Conservation (phyloP, 2,797 vertebrate genomes). For the Falco concolor region DNA sequence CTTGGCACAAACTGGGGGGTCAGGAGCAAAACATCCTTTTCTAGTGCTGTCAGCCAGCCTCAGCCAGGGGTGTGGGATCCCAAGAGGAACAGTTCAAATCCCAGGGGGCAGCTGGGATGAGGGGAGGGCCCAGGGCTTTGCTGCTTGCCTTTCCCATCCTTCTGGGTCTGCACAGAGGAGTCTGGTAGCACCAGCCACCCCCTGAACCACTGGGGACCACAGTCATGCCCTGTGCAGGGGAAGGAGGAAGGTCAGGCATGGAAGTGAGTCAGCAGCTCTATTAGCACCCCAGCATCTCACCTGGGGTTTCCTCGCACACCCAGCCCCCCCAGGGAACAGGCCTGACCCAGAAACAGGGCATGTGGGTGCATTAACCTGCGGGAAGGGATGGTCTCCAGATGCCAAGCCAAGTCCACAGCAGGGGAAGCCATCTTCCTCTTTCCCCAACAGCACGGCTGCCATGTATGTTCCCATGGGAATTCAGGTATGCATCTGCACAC, state of each 20-base stretch:
- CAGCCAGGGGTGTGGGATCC: neutral
- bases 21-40: neutral
- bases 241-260: neutral
- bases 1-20: neutral
- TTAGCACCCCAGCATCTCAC: neutral
- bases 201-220: neutral
- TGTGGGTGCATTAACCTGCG: accelerated
- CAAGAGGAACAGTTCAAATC: neutral
- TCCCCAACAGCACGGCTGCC: accelerated
- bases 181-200: neutral
- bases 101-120: neutral
- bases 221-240: neutral
- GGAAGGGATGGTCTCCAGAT: neutral
- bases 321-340: neutral
- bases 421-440: neutral
- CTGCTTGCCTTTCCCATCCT: neutral
- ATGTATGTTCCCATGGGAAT: neutral
- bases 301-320: neutral
- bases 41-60: neutral
- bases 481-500: neutral
- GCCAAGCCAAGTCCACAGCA: neutral
- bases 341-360: neutral
- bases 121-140: neutral
- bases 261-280: neutral
- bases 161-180: neutral